Evolutionary conservation across 2,797 vertebrate genomes (phyloP), one percentile per base, ranked within the genome.

Genomic region (Discoglossus pictus): DNA sequence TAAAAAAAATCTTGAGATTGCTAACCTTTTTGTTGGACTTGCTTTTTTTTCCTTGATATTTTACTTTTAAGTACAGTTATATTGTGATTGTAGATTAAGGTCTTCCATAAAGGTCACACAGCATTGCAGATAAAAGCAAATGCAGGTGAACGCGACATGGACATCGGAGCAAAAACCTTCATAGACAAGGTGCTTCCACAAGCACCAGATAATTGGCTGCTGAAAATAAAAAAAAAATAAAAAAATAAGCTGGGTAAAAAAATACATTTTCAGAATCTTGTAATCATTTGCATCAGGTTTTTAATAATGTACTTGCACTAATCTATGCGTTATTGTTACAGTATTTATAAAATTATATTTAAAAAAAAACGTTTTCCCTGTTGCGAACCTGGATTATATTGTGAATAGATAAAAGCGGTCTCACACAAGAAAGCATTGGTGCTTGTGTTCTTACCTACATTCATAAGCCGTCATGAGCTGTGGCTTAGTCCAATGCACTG

Each of bases 71-170:
- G 59, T 63, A 62, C 59, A 40, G 24, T 70, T 63, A 58, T 51
- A 70, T 63, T 70, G 68, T 62, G 50, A 63, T 63, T 63, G 51
- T 56, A 70, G 52, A 70, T 63, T 62, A 70, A 62, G 60, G 67
- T 56, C 24, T 16, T 69, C 40, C 42, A 50, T 48, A 70, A 70
- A 70, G 68, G 68, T 70, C 60, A 23, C 9, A 12, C 43, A 56
- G 60, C 53, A 70, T 63, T 58, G 52, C 48, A 55, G 43, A 63
- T 62, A 70, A 70, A 63, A 70, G 68, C 60, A 42, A 58, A 48
- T 56, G 44, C 68, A 42, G 60, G 34, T 54, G 31, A 42, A 46
- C 16, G 25, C 42, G 53, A 35, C 8, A 16, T 35, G 35, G 24
- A 34, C 51, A 23, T n/a, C 18, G 23, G 17, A 40, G 42, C 18